phyloP scores from a whole-genome alignment of 2,797 vertebrate species.

The Scarus forsteni region DNA sequence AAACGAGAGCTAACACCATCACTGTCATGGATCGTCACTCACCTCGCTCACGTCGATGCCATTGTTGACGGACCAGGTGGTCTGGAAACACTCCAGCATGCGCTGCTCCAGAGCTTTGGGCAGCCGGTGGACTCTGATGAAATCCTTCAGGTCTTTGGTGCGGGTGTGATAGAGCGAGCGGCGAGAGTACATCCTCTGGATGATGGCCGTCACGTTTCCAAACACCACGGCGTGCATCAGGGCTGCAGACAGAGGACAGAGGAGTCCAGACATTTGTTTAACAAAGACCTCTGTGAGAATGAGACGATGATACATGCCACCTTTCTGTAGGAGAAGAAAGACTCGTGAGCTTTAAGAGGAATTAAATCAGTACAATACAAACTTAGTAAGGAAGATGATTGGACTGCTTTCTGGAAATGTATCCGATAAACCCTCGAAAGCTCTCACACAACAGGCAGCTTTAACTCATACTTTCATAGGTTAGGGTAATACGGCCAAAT shows the following conservation, averaged over 20 bases:
- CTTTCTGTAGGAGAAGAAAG: too few species aligned
- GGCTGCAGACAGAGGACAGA: conserved; percentile 45
- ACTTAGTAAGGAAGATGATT: too few species aligned
- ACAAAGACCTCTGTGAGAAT: too few species aligned
- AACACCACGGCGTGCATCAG: conserved; percentile 82
- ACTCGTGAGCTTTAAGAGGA: too few species aligned
- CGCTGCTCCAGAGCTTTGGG: conserved; percentile 88
- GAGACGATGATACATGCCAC: neutral
- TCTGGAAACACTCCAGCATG: conserved; percentile 98
- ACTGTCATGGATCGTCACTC: conserved; percentile 4
- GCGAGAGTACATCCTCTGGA: conserved; percentile 80
- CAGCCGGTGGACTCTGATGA: conserved; percentile 79
- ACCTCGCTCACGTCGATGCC: conserved; percentile 89
- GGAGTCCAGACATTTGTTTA: neutral
- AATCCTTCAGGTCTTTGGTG: conserved; percentile 83
- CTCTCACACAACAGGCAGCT: too few species aligned
- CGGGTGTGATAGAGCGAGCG: conserved; percentile 82
- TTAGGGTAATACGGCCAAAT: too few species aligned
- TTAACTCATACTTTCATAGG: too few species aligned
- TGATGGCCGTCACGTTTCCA: conserved; percentile 85
- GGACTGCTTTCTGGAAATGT: too few species aligned
- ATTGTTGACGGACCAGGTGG: conserved; percentile 96
- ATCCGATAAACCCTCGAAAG: too few species aligned
- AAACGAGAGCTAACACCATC: too few species aligned
- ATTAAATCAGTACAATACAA: too few species aligned